Evolutionary conservation across 1,140 invertebrate genomes (phyloP).

Genomic region (Teleogryllus occipitalis): DNA sequence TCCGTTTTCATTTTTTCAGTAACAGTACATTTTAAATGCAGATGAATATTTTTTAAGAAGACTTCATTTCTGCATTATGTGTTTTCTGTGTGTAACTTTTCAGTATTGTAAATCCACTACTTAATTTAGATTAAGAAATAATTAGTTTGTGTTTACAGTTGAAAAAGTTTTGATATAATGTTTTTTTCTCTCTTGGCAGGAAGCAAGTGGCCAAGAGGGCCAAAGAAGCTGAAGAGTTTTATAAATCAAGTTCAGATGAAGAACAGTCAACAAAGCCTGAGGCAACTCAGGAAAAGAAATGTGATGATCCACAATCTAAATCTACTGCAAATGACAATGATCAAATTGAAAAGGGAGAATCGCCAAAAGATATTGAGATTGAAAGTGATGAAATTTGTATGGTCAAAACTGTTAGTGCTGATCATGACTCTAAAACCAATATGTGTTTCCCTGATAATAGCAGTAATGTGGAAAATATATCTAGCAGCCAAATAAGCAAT

Average conservation of each 20-base stretch:
- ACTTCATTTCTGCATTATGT: background rate
- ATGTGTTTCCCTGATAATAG: too few species aligned
- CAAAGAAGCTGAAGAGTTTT: conserved; percentile 21
- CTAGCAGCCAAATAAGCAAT: too few species aligned
- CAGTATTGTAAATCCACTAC: background rate
- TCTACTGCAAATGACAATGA: background rate
- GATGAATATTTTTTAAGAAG: background rate
- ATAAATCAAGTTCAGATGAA: conserved; percentile 22
- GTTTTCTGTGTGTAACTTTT: background rate
- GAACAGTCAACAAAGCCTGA: background rate
- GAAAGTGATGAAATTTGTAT: background rate
- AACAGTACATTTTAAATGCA: background rate
- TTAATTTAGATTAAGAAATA: background rate
- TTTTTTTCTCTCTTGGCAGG: conserved; percentile 14
- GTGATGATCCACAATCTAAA: background rate
- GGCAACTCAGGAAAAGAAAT: background rate
- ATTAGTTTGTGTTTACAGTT: background rate
- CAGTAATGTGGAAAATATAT: too few species aligned
- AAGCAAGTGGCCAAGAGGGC: conserved; percentile 17
- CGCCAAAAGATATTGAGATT: background rate
- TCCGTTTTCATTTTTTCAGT: background rate
- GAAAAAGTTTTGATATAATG: too few species aligned
- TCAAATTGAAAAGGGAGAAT: background rate
- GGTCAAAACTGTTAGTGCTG: background rate
- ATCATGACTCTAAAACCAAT: background rate